Evolutionary conservation across 2,888 invertebrate species (phyloP), one percentile per base, ranked within the genome.

Genomic region (Lithophane semibrunnea): DNA sequence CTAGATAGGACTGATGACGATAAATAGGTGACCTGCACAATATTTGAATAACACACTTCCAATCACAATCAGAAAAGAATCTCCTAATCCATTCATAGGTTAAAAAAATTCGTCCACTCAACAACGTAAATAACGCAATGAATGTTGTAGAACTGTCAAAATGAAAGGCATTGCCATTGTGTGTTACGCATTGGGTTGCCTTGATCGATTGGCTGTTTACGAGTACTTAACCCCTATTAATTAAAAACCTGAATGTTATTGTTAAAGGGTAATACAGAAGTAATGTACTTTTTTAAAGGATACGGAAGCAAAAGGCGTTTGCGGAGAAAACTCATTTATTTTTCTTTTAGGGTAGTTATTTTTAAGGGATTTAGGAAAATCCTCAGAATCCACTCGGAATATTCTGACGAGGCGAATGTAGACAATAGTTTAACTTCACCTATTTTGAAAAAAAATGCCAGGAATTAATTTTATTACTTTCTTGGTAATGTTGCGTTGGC

Each of bases 271-370:
- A 56, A 21, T 13, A 29, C 29, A 66, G 44, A 42, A 9, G 37
- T 37, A 29, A 44, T 44, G 44, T 44, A 44, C n/a, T n/a, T 9
- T 9, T 44, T 44, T 44, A 18, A 52, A 42, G 16, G n/a, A 49
- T 42, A 24, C 18, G 29, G 2, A 83, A 79, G 29, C 9, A 82
- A 83, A 83, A 65, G 5, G 56, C 60, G 8, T 63, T 63, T 47
- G 47, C 66, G 84, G 69, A 76, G 69, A 71, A 73, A 80, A 70
- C 13, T 13, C n/a, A 66, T 83, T 75, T 83, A 82, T 75, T 83
- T 67, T 0, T 60, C 18, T 60, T 60, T 13, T 47, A 56, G 0
- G 2, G n/a, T 10, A 12, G 0, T 56, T 44, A 29, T 44, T 49
- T 13, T 21, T 3, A 37, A 52, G 3, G 12, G 37, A 18, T 24